phyloP scores from a whole-genome alignment of 1,140 invertebrate species.

The Cylas formicarius region DNA sequence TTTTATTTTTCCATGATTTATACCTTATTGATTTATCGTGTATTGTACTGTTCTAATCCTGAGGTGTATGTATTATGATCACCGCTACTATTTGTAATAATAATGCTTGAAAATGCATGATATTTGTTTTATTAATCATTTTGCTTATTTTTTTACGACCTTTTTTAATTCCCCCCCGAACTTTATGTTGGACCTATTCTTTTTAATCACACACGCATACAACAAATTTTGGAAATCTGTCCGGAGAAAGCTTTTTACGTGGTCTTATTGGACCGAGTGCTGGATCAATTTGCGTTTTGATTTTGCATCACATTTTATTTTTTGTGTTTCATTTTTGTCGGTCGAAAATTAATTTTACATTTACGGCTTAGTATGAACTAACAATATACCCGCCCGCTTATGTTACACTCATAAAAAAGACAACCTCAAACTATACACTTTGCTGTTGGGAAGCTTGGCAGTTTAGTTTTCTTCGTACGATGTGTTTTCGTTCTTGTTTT shows the following conservation, averaged over 20 bases:
- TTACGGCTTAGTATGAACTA: conserved; percentile 23
- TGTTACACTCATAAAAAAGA: too few species aligned
- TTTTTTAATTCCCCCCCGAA: conserved; percentile 29
- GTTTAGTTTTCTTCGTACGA: conserved; percentile 8
- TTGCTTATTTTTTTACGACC: conserved; percentile 54
- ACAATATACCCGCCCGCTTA: too few species aligned
- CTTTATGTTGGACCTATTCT: too few species aligned
- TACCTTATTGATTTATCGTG: conserved; percentile 50
- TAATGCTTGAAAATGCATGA: conserved; percentile 81
- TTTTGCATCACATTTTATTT: conserved; percentile 31
- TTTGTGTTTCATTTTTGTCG: conserved; percentile 26
- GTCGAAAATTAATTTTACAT: too few species aligned
- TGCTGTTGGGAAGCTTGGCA: conserved; percentile 22
- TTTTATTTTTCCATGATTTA: conserved; percentile 31
- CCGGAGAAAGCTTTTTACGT: too few species aligned
- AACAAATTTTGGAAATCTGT: too few species aligned
- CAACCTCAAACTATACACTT: conserved; percentile 11
- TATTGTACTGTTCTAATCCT: conserved; percentile 52
- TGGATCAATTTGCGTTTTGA: conserved; percentile 8
- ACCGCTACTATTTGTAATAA: conserved; percentile 74
- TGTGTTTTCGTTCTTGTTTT: conserved; percentile 10
- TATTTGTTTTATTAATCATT: conserved; percentile 79
- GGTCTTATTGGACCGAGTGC: too few species aligned
- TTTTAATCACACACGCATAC: too few species aligned
- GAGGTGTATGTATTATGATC: conserved; percentile 42